A percentile compares a stretch with the other conserved stretches of the same genome.
phyloP scores from a whole-genome alignment of 2,888 invertebrate species.

The Luperina testacea region DNA sequence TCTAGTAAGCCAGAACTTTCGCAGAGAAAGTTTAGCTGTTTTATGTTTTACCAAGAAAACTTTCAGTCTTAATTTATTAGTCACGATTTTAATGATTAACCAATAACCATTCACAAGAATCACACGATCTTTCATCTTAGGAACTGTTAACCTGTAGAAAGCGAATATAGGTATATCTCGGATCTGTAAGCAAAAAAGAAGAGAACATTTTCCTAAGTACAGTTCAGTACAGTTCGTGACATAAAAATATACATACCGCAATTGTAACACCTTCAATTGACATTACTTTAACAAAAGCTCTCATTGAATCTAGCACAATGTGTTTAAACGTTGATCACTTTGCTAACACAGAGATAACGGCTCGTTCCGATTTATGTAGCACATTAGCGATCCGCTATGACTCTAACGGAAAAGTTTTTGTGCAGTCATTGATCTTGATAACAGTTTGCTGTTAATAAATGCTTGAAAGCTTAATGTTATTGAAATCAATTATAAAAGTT shows the following conservation, averaged over 20 bases:
- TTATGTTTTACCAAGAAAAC: constrained; percentile 36
- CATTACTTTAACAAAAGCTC: constrained; percentile 28
- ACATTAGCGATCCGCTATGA: constrained; percentile 40
- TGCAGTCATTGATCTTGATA: constrained; percentile 9
- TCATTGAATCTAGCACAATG: constrained; percentile 39
- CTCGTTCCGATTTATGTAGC: constrained; percentile 39
- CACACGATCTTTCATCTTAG: not conserved
- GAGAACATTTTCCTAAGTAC: not conserved
- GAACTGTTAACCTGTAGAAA: not conserved
- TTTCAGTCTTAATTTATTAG: constrained; percentile 19
- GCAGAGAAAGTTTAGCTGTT: constrained; percentile 60
- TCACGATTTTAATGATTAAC: constrained; percentile 14
- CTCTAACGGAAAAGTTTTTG: constrained; percentile 40
- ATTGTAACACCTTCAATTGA: constrained; percentile 25
- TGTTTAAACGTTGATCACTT: constrained; percentile 22
- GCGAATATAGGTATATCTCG: too few relatives aligned
- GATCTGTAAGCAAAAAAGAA: not conserved
- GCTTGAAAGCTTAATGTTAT: not conserved
- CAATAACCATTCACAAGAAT: not conserved
- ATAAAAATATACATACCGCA: constrained; percentile 18
- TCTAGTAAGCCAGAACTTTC: constrained; percentile 62
- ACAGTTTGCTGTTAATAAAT: not conserved
- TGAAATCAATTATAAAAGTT: not conserved
- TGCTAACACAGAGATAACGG: constrained; percentile 45
- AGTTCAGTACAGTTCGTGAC: constrained; percentile 10